A percentile compares a stretch with the other conserved stretches of the same genome.
phyloP scores from a whole-genome alignment of 1,140 invertebrate species.

The Bombus waltoni region DNA sequence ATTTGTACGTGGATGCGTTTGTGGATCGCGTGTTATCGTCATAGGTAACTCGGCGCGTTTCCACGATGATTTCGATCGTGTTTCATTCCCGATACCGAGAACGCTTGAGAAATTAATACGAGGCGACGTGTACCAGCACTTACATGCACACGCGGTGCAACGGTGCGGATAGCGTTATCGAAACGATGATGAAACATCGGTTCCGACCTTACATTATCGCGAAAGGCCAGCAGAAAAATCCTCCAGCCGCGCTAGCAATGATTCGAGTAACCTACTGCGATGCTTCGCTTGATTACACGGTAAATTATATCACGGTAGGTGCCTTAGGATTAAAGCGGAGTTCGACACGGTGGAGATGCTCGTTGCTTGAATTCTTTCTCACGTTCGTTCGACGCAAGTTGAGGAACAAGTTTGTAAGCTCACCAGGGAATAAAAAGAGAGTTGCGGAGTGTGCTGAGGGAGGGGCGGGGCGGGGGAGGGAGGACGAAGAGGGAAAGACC shows the following conservation, averaged over 20 bases:
- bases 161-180: constrained; percentile 34
- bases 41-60: constrained; percentile 25
- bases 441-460: too few species aligned
- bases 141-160: background rate
- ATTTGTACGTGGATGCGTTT: background rate
- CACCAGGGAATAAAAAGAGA: constrained; percentile 32
- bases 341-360: constrained; percentile 11
- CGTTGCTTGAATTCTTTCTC: constrained; percentile 63
- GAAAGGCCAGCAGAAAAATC: constrained; percentile 28
- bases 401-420: constrained; percentile 64
- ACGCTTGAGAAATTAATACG: constrained; percentile 59
- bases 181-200: constrained; percentile 32
- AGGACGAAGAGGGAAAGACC: background rate
- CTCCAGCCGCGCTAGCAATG: constrained; percentile 10
- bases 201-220: constrained; percentile 43
- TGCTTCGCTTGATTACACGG: constrained; percentile 52
- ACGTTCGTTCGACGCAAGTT: constrained; percentile 63
- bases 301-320: constrained; percentile 49
- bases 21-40: constrained; percentile 6
- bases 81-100: constrained; percentile 59
- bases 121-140: constrained; percentile 4
- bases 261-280: constrained; percentile 48
- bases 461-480: too few species aligned
- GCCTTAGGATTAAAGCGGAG: constrained; percentile 45
- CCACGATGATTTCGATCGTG: constrained; percentile 36